Conservation (phyloP, 2,113 vertebrate genomes). For the Scomber japonicus region DNA sequence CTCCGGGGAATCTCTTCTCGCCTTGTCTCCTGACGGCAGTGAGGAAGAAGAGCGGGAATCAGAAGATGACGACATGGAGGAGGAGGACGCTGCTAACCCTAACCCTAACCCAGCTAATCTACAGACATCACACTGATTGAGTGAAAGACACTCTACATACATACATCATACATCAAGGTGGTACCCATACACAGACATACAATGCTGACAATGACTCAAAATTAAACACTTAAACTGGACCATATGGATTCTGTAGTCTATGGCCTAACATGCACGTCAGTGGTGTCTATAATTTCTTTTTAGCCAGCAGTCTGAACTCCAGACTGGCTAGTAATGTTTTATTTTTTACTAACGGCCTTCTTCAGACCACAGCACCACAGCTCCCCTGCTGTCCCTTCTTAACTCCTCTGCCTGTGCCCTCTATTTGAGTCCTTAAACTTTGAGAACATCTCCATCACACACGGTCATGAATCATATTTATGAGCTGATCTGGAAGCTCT, state of each 20-base stretch:
- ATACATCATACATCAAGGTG: not conserved
- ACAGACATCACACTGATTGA: not conserved
- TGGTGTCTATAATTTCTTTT: not conserved
- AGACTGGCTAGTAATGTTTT: not conserved
- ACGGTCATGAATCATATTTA: constrained; percentile 53
- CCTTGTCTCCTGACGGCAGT: too few relatives aligned
- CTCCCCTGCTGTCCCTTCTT: not conserved
- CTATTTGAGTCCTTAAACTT: constrained; percentile 21
- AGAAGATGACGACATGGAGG: too few relatives aligned
- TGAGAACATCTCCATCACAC: constrained; percentile 49
- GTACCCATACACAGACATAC: not conserved
- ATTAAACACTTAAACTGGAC: not conserved
- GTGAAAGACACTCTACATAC: not conserved
- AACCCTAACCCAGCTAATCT: not conserved
- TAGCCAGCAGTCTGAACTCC: not conserved
- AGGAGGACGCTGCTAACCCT: too few relatives aligned
- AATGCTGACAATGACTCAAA: not conserved
- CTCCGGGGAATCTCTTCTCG: too few relatives aligned
- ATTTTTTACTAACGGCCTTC: not conserved
- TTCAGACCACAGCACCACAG: not conserved
- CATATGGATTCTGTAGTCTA: not conserved
- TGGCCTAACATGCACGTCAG: not conserved
- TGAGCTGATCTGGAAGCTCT: constrained; percentile 40
- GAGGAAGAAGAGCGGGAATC: too few relatives aligned
- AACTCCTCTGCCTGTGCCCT: constrained; percentile 3